Percentiles rank a stretch among this genome's conserved stretches.
Conservation (phyloP, 2,797 vertebrate genomes). For the Pseudochirops cupreus region DNA sequence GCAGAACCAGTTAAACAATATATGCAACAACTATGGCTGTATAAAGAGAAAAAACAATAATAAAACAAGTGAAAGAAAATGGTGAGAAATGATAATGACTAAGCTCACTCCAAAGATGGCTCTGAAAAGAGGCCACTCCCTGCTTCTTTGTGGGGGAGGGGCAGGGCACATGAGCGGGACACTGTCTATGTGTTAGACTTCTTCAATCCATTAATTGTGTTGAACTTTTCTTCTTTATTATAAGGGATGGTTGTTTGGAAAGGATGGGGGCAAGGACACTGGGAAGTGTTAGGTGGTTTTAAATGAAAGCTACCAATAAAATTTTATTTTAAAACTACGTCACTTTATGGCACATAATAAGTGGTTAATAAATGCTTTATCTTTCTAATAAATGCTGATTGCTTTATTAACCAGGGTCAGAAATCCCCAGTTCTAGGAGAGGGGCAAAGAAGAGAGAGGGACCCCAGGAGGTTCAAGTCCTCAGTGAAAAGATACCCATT, state of each 20-base stretch:
- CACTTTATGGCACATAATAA: neutral
- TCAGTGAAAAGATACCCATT: neutral
- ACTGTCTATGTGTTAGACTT: neutral
- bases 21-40: neutral
- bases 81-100: neutral
- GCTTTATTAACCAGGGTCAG: neutral
- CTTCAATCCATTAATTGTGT: neutral
- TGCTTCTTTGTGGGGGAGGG: neutral
- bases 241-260: neutral
- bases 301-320: neutral
- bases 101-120: neutral
- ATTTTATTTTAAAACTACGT: neutral
- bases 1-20: neutral
- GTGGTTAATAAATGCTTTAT: neutral
- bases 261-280: neutral
- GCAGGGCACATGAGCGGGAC: neutral
- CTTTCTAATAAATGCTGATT: neutral
- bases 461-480: neutral
- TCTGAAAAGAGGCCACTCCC: neutral
- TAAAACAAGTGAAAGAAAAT: neutral
- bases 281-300: neutral
- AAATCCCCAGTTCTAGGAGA: neutral
- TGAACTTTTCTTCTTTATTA: neutral
- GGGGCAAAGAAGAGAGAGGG: neutral
- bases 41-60: neutral